phyloP scores from a whole-genome alignment of 2,797 vertebrate genomes.

The Crotalus adamanteus region DNA sequence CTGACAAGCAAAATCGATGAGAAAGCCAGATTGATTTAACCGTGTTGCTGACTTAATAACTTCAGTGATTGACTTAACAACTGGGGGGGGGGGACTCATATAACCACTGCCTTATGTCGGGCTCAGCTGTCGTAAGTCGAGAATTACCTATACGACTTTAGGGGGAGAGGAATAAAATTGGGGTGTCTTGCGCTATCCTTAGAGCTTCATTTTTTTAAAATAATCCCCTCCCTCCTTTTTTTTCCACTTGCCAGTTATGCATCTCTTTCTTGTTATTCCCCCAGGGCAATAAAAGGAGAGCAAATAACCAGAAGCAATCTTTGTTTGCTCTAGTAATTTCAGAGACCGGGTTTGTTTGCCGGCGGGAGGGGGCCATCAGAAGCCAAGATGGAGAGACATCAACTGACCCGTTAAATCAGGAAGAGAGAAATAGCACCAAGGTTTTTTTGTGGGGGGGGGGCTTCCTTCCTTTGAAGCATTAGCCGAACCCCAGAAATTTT shows the following conservation, averaged over 20 bases:
- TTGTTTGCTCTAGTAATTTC: background rate
- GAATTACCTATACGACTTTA: background rate
- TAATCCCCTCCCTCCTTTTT: background rate
- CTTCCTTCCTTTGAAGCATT: background rate
- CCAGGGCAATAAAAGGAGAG: background rate
- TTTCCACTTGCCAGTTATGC: no score
- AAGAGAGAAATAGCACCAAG: no score
- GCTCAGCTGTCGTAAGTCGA: background rate
- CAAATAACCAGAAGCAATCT: no score
- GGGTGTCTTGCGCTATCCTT: background rate
- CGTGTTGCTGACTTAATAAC: background rate
- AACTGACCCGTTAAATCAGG: background rate
- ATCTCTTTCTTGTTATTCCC: no score
- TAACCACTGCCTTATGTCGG: background rate
- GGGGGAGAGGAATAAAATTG: background rate
- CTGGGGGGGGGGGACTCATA: no score
- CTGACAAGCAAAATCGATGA: background rate
- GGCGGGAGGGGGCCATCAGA: no score
- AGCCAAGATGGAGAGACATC: background rate
- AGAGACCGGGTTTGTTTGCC: background rate
- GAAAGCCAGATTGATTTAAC: background rate
- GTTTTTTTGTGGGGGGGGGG: background rate
- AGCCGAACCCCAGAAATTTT: background rate
- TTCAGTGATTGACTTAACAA: no score
- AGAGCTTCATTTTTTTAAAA: background rate